phyloP scores from a whole-genome alignment of 2,888 invertebrate species.

The Monoplex corrugatus region DNA sequence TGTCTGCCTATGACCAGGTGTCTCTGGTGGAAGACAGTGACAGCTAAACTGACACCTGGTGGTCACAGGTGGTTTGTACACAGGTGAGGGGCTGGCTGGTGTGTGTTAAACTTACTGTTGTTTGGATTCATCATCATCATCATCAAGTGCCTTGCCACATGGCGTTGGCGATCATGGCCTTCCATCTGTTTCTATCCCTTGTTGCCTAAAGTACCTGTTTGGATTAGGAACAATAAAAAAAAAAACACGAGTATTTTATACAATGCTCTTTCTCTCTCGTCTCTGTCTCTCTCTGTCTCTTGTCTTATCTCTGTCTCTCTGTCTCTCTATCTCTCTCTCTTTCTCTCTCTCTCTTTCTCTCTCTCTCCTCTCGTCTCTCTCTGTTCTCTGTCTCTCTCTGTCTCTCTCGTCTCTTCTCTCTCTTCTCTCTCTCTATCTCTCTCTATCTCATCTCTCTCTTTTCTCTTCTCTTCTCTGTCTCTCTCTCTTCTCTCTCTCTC shows the following conservation, averaged over 20 bases:
- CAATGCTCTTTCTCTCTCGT: not conserved
- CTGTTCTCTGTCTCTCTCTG: not conserved
- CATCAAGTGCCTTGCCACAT: too few relatives aligned
- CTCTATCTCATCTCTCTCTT: not conserved
- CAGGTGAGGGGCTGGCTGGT: too few relatives aligned
- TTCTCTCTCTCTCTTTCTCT: not conserved
- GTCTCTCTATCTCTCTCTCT: not conserved
- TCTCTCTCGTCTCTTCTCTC: too few relatives aligned
- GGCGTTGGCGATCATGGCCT: too few relatives aligned
- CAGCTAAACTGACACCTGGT: too few relatives aligned
- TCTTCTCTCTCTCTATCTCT: not conserved
- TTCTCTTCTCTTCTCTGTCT: not conserved
- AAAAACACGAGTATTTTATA: too few relatives aligned
- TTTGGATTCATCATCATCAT: too few relatives aligned
- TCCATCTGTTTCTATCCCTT: too few relatives aligned
- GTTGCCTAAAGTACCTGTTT: too few relatives aligned
- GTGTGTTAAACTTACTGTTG: too few relatives aligned
- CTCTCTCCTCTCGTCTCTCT: not conserved
- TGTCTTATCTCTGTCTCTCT: not conserved
- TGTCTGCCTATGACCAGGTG: slow-evolving; percentile 36
- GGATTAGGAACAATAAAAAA: too few relatives aligned
- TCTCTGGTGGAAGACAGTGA: slow-evolving; percentile 1
- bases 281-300: not conserved
- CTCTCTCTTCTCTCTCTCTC: not conserved
- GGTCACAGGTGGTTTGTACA: too few relatives aligned